A percentile compares a stretch with the other conserved stretches of the same genome.
Evolutionary conservation across 2,888 invertebrate genomes (phyloP).

Genomic region (Lasiommata megera): DNA sequence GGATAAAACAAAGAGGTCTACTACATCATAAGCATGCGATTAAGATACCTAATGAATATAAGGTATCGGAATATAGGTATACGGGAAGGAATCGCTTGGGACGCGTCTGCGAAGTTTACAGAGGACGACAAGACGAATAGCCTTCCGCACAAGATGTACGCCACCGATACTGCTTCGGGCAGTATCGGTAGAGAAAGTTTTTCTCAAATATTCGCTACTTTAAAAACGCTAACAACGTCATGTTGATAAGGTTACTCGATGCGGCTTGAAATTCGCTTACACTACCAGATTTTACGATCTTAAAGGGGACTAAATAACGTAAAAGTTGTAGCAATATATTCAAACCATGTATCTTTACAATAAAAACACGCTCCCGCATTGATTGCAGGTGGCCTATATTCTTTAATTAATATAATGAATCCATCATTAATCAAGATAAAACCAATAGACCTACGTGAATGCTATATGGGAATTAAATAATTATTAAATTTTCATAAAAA

Average conservation of each 20-base stretch:
- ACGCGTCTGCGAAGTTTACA: conserved; percentile 55
- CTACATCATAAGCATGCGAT: conserved; percentile 11
- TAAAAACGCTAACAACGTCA: background rate
- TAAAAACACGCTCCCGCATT: no score
- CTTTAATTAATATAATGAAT: no score
- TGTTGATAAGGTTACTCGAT: background rate
- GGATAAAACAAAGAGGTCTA: background rate
- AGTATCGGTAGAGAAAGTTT: conserved; percentile 39
- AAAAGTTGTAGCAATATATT: no score
- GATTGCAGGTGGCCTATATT: no score
- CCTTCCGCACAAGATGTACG: conserved; percentile 12
- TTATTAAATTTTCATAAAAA: no score
- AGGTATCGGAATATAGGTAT: conserved; percentile 36
- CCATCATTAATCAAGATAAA: no score
- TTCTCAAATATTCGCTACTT: background rate
- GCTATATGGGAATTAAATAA: no score
- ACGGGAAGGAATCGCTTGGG: conserved; percentile 43
- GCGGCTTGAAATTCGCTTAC: no score
- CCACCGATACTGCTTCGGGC: conserved; percentile 16
- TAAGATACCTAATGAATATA: conserved; percentile 46
- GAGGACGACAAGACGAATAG: conserved; percentile 49
- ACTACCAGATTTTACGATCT: no score
- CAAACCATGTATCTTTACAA: no score
- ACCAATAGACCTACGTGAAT: no score
- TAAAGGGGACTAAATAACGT: no score